Base-by-base conservation (phyloP, 92 coral and sea anemone species). In the Nematostella vectensis region DNA sequence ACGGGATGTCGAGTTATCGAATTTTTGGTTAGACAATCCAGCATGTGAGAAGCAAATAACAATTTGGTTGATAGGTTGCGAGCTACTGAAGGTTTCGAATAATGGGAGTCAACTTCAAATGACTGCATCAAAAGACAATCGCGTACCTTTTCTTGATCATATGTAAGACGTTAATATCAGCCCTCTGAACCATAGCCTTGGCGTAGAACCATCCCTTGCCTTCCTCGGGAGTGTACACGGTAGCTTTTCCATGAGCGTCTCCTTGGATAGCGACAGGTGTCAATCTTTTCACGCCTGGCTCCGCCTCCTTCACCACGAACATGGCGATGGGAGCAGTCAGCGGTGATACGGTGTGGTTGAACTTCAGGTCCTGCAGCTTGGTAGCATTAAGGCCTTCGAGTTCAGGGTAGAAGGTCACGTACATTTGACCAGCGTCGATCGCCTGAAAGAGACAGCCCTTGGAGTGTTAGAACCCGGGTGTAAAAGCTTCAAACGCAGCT, bases 131-230 rank as follows among this genome's bases (percentile, higher is more conserved):
- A n/a, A n/a, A n/a, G n/a, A n/a, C n/a, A n/a, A n/a, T n/a, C n/a
- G n/a, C 51, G 4, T 10, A 45, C 51, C 98, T 77, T 43, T 91
- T 91, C 55, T 82, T 81, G 1, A 91, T 63, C 10, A 91, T 71
- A 44, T 91, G 98, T 0, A 91, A 39, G 11, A 83, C 64, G 53
- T 91, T 91, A 43, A 86, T 58, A 63, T 91, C 98, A 9, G 98
- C 98, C 55, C 98, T 62, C 27, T 91, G 98, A 16, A 87, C 98
- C 12, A 79, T 67, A 0, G 96, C 87, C 67, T 91, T 91, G 11
- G 98, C 98, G 21, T 80, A 76, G 75, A 91, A 91, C 98, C 98
- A 91, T 31, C 81, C 87, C 28, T 82, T 78, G 3, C 95, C 88
- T 27, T 91, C 93, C 13, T 67, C 54, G 3, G 98, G 96, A 6